Conservation (phyloP, 1,140 invertebrate genomes). For the Lithobius niger region DNA sequence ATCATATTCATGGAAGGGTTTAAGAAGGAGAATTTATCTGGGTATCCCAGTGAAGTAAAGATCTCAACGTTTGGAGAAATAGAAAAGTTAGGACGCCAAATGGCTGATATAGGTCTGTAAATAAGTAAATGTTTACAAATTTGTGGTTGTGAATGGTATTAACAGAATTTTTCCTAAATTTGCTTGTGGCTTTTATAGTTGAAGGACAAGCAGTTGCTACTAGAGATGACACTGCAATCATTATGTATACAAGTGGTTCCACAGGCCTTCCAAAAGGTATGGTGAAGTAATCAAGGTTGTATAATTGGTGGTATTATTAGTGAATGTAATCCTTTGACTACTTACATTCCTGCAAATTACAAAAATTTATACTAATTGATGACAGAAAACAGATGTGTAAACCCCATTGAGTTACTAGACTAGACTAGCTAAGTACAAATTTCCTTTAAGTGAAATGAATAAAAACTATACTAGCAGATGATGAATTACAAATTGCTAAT, state of each 20-base stretch:
- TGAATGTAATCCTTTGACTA: no score
- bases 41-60: constrained; percentile 24
- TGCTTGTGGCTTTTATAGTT: constrained; percentile 12
- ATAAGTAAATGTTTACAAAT: not conserved
- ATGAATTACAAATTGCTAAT: no score
- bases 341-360: no score
- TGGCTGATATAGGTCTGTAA: not conserved
- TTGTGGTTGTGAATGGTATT: not conserved
- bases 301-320: no score
- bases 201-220: constrained; percentile 41
- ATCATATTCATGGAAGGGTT: constrained; percentile 75
- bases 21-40: constrained; percentile 39
- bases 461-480: no score
- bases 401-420: no score
- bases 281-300: no score
- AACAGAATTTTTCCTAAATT: not conserved
- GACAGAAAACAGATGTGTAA: no score
- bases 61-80: constrained; percentile 10
- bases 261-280: constrained; percentile 70
- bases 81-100: constrained; percentile 19
- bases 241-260: constrained; percentile 93
- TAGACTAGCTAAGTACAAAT: no score
- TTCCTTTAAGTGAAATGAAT: no score
- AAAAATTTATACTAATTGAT: no score
- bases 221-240: constrained; percentile 67